Evolutionary conservation across 2,113 vertebrate genomes (phyloP).

Genomic region (Corythaixoides concolor): DNA sequence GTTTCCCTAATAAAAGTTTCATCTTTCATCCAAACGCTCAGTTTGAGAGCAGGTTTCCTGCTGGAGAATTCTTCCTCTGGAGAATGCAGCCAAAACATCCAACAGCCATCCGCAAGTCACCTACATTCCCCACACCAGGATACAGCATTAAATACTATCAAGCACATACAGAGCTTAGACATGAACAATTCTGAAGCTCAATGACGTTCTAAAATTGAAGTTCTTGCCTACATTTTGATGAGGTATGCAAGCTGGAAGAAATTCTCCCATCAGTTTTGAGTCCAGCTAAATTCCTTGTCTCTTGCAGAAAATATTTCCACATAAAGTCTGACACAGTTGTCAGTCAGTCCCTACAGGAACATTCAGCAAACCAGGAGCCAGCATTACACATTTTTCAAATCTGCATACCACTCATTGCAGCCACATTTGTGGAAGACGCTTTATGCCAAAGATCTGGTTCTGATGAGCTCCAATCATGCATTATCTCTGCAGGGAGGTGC

Average conservation of each 20-base stretch:
- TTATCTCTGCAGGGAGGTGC: not conserved
- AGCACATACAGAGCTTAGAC: not conserved
- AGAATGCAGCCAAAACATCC: not conserved
- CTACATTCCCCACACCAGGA: not conserved
- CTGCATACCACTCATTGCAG: not conserved
- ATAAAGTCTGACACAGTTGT: not conserved
- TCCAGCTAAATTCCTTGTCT: slow-evolving; percentile 11
- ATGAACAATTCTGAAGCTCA: not conserved
- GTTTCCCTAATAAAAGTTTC: not conserved
- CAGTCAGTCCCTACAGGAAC: slow-evolving; percentile 5
- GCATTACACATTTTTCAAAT: not conserved
- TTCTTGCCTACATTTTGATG: not conserved
- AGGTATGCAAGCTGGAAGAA: slow-evolving; percentile 21
- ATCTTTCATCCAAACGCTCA: not conserved
- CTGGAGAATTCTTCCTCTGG: too few relatives aligned
- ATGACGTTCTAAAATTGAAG: not conserved
- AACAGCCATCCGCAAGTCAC: not conserved
- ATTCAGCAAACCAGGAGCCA: not conserved
- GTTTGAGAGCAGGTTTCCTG: not conserved
- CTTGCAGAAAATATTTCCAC: not conserved
- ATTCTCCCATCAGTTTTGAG: not conserved
- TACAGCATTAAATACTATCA: not conserved
- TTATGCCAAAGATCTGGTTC: slow-evolving; percentile 4
- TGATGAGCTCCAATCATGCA: not conserved
- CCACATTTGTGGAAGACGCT: not conserved